A percentile compares a stretch with the other conserved stretches of the same genome.
Evolutionary conservation across 2,113 vertebrate genomes (phyloP).

Genomic region (Hucho hucho): DNA sequence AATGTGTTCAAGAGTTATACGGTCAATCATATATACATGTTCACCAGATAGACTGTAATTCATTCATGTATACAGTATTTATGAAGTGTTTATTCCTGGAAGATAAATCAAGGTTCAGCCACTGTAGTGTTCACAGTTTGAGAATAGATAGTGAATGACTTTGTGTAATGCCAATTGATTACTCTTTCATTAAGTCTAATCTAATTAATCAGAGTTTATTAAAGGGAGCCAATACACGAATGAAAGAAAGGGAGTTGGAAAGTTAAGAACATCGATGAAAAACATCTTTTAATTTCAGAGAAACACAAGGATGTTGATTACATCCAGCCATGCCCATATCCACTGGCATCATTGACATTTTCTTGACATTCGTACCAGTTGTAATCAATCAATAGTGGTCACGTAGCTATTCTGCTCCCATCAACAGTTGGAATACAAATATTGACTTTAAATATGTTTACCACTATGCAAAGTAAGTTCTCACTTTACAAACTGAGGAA

Average conservation of each 20-base stretch:
- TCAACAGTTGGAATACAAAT: background rate
- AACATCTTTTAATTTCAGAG: constrained; percentile 58
- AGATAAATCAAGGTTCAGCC: constrained; percentile 34
- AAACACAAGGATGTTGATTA: constrained; percentile 52
- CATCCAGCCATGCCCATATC: constrained; percentile 52
- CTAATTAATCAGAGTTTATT: constrained; percentile 70
- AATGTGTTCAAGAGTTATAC: too few relatives aligned
- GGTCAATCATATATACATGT: too few relatives aligned
- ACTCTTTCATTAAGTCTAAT: constrained; percentile 62
- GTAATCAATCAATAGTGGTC: background rate
- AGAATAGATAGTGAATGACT: constrained; percentile 56
- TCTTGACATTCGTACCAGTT: too few relatives aligned
- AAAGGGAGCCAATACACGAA: constrained; percentile 65
- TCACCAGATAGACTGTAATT: too few relatives aligned
- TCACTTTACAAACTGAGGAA: too few relatives aligned
- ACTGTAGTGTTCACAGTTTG: constrained; percentile 39
- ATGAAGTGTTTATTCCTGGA: background rate
- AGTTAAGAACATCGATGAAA: constrained; percentile 52
- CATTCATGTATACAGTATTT: too few relatives aligned
- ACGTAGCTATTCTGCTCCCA: background rate
- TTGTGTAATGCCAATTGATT: constrained; percentile 61
- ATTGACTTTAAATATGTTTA: too few relatives aligned
- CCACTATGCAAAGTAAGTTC: too few relatives aligned
- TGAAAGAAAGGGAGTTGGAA: constrained; percentile 50
- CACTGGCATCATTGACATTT: constrained; percentile 39